phyloP scores from a whole-genome alignment of 1,140 invertebrate genomes.

The Polypedilum pembai region DNA sequence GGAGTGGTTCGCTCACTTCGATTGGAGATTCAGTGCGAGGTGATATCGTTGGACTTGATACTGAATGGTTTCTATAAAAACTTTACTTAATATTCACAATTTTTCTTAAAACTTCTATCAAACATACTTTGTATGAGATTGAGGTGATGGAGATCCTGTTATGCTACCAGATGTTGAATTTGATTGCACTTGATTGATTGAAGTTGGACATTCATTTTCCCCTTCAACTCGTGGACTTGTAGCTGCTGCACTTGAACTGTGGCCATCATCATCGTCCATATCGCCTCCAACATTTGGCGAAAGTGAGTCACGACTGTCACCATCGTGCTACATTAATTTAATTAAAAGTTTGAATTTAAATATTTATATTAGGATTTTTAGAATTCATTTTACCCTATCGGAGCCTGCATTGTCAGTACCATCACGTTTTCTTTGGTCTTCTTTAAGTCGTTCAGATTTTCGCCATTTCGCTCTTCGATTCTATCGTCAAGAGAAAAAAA shows the following conservation, averaged over 20 bases:
- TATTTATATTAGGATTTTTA: neutral
- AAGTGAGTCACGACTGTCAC: slow-evolving; percentile 40
- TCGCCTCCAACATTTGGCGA: slow-evolving; percentile 43
- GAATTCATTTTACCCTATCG: slow-evolving; percentile 38
- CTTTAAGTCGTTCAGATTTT: slow-evolving; percentile 82
- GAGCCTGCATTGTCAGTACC: slow-evolving; percentile 55
- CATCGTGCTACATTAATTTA: slow-evolving; percentile 35
- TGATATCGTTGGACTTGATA: slow-evolving; percentile 37
- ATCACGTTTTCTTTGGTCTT: slow-evolving; percentile 78
- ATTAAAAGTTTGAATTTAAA: neutral
- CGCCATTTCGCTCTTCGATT: slow-evolving; percentile 89
- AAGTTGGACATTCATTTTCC: slow-evolving; percentile 41
- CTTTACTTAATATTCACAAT: neutral
- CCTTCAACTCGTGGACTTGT: slow-evolving; percentile 34
- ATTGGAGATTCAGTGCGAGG: slow-evolving; percentile 38
- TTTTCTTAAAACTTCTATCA: neutral
- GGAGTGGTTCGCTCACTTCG: slow-evolving; percentile 44
- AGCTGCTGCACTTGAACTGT: slow-evolving; percentile 31
- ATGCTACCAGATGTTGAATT: slow-evolving; percentile 40
- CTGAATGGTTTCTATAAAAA: slow-evolving; percentile 30
- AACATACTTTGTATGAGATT: slow-evolving; percentile 31
- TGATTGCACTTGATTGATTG: slow-evolving; percentile 39
- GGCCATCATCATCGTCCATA: slow-evolving; percentile 38
- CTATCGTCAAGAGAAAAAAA: slow-evolving; percentile 88
- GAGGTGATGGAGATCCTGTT: slow-evolving; percentile 42